These are phyloP conservation scores for Mycalesis mineus DNA, from an alignment of 2,888 invertebrate genomes.

Conservation along the genomic window DNA sequence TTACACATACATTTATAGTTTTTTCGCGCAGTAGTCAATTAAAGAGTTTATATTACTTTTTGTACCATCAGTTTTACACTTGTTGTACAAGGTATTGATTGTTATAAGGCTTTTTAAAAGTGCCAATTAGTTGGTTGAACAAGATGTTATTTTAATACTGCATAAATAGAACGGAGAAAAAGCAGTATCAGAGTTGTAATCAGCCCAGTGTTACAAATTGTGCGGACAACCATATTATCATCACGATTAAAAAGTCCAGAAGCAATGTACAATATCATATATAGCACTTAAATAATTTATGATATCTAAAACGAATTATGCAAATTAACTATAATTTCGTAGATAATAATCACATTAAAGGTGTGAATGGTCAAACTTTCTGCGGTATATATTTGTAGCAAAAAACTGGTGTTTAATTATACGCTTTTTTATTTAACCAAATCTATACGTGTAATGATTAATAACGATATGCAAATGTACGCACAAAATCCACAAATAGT, in stretches of 20 bases:
- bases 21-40: background rate
- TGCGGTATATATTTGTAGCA: background rate
- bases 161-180: background rate
- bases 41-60: background rate
- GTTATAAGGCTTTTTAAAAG: background rate
- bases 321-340: conserved; percentile 1
- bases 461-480: too few relatives aligned
- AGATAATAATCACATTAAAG: conserved; percentile 3
- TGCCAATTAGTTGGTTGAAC: background rate
- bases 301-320: background rate
- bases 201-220: background rate
- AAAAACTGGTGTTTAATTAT: background rate
- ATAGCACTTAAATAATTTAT: conserved; percentile 1
- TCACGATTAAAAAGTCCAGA: background rate
- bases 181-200: background rate
- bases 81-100: background rate
- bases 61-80: background rate
- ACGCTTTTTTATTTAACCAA: background rate
- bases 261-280: background rate
- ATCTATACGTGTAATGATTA: too few relatives aligned
- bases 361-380: conserved; percentile 4
- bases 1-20: too few relatives aligned
- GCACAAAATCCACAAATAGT: background rate
- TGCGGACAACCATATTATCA: background rate
- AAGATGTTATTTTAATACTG: background rate